These are phyloP conservation scores for Theocolax elegans DNA, from an alignment of 1,140 invertebrate species.

Conservation along the genomic window DNA sequence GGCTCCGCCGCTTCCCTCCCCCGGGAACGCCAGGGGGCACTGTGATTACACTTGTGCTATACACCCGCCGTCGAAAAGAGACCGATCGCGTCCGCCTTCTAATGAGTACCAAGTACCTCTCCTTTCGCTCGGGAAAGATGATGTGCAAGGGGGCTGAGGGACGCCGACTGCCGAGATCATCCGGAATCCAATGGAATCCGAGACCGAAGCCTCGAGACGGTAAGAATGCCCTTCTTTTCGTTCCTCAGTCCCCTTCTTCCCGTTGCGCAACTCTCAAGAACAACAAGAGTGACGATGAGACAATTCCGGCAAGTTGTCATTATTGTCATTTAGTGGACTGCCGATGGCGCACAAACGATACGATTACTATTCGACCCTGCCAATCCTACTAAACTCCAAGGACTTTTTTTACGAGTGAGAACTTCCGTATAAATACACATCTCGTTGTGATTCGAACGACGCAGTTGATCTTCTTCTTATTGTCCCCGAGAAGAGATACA, in stretches of 20 bases:
- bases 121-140: neutral
- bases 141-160: neutral
- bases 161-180: neutral
- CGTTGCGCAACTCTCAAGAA: neutral
- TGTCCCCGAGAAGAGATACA: neutral
- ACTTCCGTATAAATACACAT: neutral
- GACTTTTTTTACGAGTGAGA: constrained; percentile 14
- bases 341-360: too few relatives aligned
- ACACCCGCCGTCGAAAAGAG: constrained; percentile 61
- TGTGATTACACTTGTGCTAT: constrained; percentile 60
- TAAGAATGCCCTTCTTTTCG: neutral
- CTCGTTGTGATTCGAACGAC: neutral
- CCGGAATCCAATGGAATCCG: neutral
- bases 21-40: constrained; percentile 59
- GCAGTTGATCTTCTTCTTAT: neutral
- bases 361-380: too few relatives aligned
- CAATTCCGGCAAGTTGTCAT: neutral
- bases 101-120: constrained; percentile 49
- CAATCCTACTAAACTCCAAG: too few relatives aligned
- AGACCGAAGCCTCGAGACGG: too few relatives aligned
- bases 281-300: neutral
- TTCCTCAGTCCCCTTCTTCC: neutral
- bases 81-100: constrained; percentile 52
- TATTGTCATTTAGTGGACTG: constrained; percentile 5
- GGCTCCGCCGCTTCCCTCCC: constrained; percentile 35